These are phyloP conservation scores for Malacoctenus gilli DNA, from an alignment of 2,797 vertebrate species.

Conservation along the genomic window DNA sequence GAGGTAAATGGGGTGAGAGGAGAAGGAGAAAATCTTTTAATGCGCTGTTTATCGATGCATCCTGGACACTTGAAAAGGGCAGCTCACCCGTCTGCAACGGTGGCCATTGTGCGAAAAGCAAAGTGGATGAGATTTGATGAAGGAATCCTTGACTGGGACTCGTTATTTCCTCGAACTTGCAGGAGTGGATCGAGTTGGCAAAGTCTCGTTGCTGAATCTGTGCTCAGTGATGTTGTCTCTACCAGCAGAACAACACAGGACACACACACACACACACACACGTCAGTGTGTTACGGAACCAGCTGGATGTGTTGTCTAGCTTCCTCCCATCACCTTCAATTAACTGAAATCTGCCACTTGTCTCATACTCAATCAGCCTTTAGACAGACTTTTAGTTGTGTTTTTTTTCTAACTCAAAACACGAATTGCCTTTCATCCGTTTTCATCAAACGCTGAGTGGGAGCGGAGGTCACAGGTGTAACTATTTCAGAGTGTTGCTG, in stretches of 20 bases:
- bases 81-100: background rate
- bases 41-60: no score
- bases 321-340: background rate
- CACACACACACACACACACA: conserved; percentile 14
- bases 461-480: background rate
- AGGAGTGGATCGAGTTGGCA: conserved; percentile 3
- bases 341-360: background rate
- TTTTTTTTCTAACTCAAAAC: background rate
- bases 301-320: background rate
- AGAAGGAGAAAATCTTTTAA: conserved; percentile 22
- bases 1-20: no score
- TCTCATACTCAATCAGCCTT: no score
- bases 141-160: background rate
- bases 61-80: conserved; percentile 14
- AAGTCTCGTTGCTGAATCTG: conserved; percentile 10
- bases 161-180: conserved; percentile 2
- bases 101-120: background rate
- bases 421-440: background rate
- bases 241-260: conserved; percentile 6
- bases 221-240: conserved; percentile 17
- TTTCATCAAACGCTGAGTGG: background rate
- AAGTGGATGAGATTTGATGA: conserved; percentile 7
- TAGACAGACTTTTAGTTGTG: background rate
- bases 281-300: conserved; percentile 1
- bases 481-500: background rate